These are phyloP conservation scores for Erythrocercus mccallii DNA, from an alignment of 2,113 vertebrate genomes.

Conservation along the genomic window DNA sequence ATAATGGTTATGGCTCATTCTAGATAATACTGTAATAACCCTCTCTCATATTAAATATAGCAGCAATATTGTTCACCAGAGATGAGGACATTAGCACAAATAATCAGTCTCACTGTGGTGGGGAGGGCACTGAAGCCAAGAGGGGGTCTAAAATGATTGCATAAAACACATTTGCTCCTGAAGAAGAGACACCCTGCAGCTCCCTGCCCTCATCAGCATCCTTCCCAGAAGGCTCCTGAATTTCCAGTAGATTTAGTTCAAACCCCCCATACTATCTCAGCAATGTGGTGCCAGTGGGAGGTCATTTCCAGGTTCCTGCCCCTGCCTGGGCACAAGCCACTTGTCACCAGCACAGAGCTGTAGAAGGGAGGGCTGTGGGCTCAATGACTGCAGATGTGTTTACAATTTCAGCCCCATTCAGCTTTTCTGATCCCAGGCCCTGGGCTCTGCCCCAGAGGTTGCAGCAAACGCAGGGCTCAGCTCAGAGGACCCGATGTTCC, in stretches of 20 bases:
- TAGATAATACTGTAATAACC: constrained; percentile 13
- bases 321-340: background rate
- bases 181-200: background rate
- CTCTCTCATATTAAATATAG: constrained; percentile 21
- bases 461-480: background rate
- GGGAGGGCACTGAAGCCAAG: background rate
- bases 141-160: background rate
- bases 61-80: constrained; percentile 22
- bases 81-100: constrained; percentile 17
- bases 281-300: background rate
- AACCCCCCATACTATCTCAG: background rate
- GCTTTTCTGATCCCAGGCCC: background rate
- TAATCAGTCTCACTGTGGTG: background rate
- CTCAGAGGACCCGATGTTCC: fast-evolving
- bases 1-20: background rate
- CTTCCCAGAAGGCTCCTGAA: background rate
- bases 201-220: background rate
- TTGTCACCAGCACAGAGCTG: background rate
- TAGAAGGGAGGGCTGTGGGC: background rate
- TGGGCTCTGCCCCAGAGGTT: background rate
- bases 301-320: background rate
- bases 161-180: background rate
- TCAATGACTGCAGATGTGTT: background rate
- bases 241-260: background rate
- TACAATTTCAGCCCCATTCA: background rate